Evolutionary conservation across 2,113 vertebrate genomes (phyloP).

Genomic region (Haemorhous mexicanus): DNA sequence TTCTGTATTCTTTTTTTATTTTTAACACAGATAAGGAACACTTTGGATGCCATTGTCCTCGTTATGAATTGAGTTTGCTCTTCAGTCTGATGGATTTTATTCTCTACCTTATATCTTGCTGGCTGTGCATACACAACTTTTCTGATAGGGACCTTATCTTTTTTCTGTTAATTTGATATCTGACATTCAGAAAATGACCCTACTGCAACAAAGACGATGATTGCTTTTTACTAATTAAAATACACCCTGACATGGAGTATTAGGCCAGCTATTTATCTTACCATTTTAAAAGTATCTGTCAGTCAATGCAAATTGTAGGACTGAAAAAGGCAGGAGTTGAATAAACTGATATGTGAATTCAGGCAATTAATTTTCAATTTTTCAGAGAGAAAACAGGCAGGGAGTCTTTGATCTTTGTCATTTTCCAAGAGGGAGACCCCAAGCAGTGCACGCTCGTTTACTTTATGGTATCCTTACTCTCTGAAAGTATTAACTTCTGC

Average conservation of each 20-base stretch:
- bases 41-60: neutral
- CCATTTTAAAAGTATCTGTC: conserved; percentile 41
- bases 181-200: conserved; percentile 55
- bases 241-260: conserved; percentile 26
- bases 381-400: conserved; percentile 41
- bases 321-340: conserved; percentile 21
- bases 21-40: neutral
- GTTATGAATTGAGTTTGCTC: neutral
- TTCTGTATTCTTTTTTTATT: neutral
- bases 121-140: neutral
- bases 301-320: conserved; percentile 55
- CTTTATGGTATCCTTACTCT: conserved; percentile 15
- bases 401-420: conserved; percentile 49
- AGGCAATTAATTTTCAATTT: conserved; percentile 65
- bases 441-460: conserved; percentile 18
- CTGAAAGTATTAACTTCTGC: neutral
- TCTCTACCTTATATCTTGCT: neutral
- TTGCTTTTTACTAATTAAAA: conserved; percentile 60
- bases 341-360: conserved; percentile 40
- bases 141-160: neutral
- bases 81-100: neutral
- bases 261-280: conserved; percentile 41
- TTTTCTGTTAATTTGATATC: conserved; percentile 40
- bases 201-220: conserved; percentile 4
- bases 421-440: conserved; percentile 24